These are phyloP conservation scores for Campylorhamphus procurvoides DNA, from an alignment of 2,113 vertebrate species.

Conservation along the genomic window DNA sequence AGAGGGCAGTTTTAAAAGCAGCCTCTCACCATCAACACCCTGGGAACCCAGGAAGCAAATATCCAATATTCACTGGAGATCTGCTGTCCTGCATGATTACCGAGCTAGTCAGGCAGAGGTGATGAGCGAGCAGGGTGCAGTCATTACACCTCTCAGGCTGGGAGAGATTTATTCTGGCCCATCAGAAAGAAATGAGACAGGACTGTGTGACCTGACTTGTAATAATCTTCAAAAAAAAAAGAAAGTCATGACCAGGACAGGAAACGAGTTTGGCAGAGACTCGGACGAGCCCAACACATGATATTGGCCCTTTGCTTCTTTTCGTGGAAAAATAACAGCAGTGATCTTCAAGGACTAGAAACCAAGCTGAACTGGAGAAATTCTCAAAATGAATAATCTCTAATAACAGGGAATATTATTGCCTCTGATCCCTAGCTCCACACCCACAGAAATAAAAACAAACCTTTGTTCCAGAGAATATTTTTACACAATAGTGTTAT, in stretches of 20 bases:
- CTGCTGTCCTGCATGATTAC: not conserved
- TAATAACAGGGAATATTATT: not conserved
- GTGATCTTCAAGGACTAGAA: not conserved
- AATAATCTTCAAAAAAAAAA: slow-evolving; percentile 24
- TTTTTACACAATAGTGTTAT: not conserved
- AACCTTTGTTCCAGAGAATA: not conserved
- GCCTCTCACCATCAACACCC: not conserved
- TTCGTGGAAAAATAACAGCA: not conserved
- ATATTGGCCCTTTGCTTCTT: not conserved
- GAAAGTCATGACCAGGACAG: not conserved
- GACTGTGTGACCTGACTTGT: slow-evolving; percentile 43
- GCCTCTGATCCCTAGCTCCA: not conserved
- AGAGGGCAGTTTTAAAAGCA: not conserved
- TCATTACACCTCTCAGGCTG: not conserved
- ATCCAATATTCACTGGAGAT: not conserved
- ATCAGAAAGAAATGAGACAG: slow-evolving; percentile 25
- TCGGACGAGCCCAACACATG: fast-evolving
- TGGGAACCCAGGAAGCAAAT: slow-evolving; percentile 6
- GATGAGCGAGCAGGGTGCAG: slow-evolving; percentile 9
- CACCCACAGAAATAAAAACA: slow-evolving; percentile 18
- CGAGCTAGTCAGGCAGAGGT: slow-evolving; percentile 27
- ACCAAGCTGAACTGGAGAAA: not conserved
- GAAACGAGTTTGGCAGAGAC: not conserved
- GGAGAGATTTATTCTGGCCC: slow-evolving; percentile 50
- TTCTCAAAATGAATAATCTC: not conserved